Conservation (phyloP, 35 echinoderm and acorn worm species). For the Apostichopus californicus region DNA sequence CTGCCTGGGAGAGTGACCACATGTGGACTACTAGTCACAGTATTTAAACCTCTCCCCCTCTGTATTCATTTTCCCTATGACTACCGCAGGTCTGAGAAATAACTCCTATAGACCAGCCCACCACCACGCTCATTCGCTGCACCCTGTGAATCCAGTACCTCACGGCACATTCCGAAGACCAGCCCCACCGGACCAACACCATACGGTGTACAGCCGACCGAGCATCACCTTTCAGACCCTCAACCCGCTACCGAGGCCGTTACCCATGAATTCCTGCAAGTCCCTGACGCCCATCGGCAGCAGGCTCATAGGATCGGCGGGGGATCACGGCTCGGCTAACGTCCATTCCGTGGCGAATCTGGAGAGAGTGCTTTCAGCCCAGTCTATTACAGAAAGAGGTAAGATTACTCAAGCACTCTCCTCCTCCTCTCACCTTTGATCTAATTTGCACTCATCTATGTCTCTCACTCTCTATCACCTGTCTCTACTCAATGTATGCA, state of each 20-base stretch:
- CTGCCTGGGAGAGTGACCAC: too few species aligned
- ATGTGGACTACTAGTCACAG: too few species aligned
- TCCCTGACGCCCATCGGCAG: slow-evolving; percentile 33
- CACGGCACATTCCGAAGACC: slow-evolving; percentile 44
- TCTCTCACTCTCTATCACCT: too few species aligned
- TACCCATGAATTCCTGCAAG: slow-evolving; percentile 64
- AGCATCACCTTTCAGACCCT: slow-evolving; percentile 78
- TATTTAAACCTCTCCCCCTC: not conserved
- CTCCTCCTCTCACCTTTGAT: too few species aligned
- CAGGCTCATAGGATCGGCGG: slow-evolving; percentile 36
- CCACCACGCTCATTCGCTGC: not conserved
- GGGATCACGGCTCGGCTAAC: slow-evolving; percentile 19
- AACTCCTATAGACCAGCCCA: not conserved
- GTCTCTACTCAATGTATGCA: too few species aligned
- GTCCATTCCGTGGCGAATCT: slow-evolving; percentile 65
- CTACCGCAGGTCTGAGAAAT: not conserved
- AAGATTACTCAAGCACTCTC: not conserved
- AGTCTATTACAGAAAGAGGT: slow-evolving; percentile 92
- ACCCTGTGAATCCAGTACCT: not conserved
- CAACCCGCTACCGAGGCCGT: slow-evolving; percentile 54
- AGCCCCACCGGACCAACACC: slow-evolving; percentile 38
- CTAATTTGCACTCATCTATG: too few species aligned
- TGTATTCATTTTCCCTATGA: not conserved
- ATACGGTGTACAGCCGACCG: slow-evolving; percentile 26
- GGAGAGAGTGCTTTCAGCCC: slow-evolving; percentile 91